A percentile compares a stretch with the other conserved stretches of the same genome.
Conservation (phyloP, 2,888 invertebrate species). For the Erebia ligea region DNA sequence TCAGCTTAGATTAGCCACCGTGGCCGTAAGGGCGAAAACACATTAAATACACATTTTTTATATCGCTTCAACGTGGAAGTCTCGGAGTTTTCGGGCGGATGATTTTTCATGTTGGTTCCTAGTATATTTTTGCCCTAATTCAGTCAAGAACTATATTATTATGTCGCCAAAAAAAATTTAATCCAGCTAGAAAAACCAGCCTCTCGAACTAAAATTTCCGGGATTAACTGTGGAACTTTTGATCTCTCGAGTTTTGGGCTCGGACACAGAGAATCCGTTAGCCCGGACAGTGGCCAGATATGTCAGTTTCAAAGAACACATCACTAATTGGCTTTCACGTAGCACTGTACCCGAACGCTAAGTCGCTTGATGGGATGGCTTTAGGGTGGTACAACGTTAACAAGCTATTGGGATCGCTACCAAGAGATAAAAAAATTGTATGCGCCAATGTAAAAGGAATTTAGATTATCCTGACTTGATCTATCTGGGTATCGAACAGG, state of each 20-base stretch:
- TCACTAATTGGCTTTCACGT: constrained; percentile 7
- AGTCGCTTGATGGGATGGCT: background rate
- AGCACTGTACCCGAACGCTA: background rate
- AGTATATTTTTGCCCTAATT: no score
- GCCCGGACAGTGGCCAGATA: background rate
- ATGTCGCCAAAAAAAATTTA: background rate
- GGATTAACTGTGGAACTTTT: background rate
- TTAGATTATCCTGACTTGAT: no score
- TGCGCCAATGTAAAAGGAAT: no score
- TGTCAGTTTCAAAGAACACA: constrained; percentile 13
- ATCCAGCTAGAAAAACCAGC: no score
- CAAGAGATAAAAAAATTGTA: no score
- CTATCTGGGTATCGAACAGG: no score
- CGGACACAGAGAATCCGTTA: constrained; percentile 4
- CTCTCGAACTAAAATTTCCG: background rate
- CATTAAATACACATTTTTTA: no score
- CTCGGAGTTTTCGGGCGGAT: no score
- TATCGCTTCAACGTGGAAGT: no score
- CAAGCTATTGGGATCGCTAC: background rate
- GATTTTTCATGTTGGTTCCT: no score
- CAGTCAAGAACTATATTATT: background rate
- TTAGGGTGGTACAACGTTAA: background rate
- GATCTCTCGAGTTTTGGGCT: background rate
- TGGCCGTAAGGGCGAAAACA: no score
- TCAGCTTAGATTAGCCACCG: no score